Percentiles rank a stretch among this genome's conserved stretches.
These are phyloP conservation scores for Pelvicachromis taeniatus DNA, from an alignment of 2,113 vertebrate species.

Conservation along the genomic window DNA sequence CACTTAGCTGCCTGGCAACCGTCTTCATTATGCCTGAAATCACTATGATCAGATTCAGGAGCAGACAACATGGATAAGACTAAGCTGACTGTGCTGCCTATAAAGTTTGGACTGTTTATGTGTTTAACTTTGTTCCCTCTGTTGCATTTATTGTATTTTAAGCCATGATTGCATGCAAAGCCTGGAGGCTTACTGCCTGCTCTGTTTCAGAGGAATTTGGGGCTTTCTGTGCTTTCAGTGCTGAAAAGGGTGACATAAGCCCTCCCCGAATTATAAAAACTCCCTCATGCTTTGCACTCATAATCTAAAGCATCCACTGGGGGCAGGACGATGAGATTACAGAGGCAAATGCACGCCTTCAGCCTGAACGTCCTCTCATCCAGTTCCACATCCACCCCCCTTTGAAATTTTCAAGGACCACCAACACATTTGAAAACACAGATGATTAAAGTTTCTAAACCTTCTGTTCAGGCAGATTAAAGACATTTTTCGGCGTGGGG, in stretches of 20 bases:
- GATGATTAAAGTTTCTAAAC: background rate
- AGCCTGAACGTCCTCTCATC: background rate
- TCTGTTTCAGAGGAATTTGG: background rate
- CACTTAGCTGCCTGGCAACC: background rate
- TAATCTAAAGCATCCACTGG: conserved; percentile 41
- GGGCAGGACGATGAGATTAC: conserved; percentile 44
- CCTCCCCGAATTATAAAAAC: background rate
- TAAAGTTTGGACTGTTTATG: background rate
- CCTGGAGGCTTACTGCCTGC: background rate
- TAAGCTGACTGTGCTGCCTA: background rate
- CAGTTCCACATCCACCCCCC: background rate
- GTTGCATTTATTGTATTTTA: background rate
- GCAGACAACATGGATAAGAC: background rate
- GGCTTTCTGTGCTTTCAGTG: background rate
- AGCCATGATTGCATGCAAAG: background rate
- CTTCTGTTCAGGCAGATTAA: background rate
- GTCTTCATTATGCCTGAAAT: background rate
- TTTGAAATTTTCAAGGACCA: background rate
- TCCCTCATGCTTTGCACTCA: background rate
- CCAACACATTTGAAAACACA: background rate
- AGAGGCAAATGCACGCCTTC: background rate
- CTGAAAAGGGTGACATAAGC: background rate
- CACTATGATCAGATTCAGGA: background rate
- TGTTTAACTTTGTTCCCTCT: background rate
- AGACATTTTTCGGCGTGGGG: background rate